Base-by-base conservation (phyloP, 2,888 invertebrate species). In the Hybos culiciformis region DNA sequence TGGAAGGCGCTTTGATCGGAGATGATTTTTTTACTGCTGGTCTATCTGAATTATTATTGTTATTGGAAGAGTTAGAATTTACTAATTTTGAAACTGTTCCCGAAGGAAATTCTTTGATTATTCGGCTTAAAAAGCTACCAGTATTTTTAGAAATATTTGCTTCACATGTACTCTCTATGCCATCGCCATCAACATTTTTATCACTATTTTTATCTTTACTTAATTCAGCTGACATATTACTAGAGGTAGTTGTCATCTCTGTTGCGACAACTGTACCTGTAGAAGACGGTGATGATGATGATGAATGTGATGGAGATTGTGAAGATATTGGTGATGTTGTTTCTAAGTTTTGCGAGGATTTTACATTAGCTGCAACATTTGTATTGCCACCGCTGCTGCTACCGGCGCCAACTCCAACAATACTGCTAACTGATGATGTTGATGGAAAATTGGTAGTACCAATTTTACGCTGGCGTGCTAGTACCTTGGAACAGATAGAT, bases 61-160 rank as follows among this genome's bases (percentile, higher is more conserved):
- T n/a, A n/a, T n/a, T n/a, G n/a, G n/a, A n/a, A n/a, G n/a, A 17
- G 12, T 19, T 37, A 33, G 23, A 42, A 38, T 7, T 32, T 38
- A 23, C 42, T 38, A 12, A 37, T 51, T 44, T 50, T 48, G n/a
- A n/a, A n/a, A n/a, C n/a, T n/a, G n/a, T n/a, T 37, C 56, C 46
- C 37, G 59, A 47, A 32, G 58, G 53, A 47, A 61, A 56, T 44
- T 60, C 57, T 19, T 58, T 54, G 43, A 61, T 43, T 26, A 62
- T 51, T 11, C 61, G 58, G 37, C 48, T 53, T 45, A 59, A 51
- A 45, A 58, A 48, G 46, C 54, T 60, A 24, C 49, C 51, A 46
- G 51, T 50, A 21, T 21, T 21, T 14, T 36, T 21, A 12, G 12
- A 9, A 32, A 9, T 17, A 32, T 12, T n/a, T 12, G 11, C n/a